phyloP scores from a whole-genome alignment of 2,888 invertebrate genomes.

The Caenorhabditis sp. region DNA sequence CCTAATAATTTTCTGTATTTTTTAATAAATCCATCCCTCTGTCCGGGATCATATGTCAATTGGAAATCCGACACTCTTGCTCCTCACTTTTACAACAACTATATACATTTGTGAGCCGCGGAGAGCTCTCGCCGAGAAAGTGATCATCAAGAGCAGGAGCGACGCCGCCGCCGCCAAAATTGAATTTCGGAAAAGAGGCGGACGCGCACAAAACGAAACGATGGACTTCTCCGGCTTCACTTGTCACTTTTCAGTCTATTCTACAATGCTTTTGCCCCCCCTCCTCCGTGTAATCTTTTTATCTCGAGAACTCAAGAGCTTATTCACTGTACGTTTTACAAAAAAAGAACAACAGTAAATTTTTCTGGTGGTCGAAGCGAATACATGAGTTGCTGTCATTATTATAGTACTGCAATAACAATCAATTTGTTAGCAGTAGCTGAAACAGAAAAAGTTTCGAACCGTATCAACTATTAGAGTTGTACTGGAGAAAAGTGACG shows the following conservation, averaged over 20 bases:
- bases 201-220: no score
- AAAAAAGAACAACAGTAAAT: no score
- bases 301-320: no score
- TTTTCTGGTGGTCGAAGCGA: no score
- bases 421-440: no score
- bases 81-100: conserved; percentile 28
- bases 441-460: no score
- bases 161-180: conserved; percentile 20
- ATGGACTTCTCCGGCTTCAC: conserved; percentile 29
- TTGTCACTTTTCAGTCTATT: conserved; percentile 44
- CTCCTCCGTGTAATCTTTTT: not conserved
- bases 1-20: conserved; percentile 3
- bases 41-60: conserved; percentile 45
- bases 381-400: no score
- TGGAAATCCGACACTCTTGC: conserved; percentile 45
- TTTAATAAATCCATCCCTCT: conserved; percentile 9
- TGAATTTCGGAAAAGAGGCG: conserved; percentile 27
- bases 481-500: no score
- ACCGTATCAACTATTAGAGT: no score
- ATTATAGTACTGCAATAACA: no score
- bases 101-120: conserved; percentile 27
- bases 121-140: conserved; percentile 17
- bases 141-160: conserved; percentile 33
- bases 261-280: conserved; percentile 7
- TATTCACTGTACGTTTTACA: no score